Base-by-base conservation (phyloP, 2,888 invertebrate species). In the Teleiodes luculella region DNA sequence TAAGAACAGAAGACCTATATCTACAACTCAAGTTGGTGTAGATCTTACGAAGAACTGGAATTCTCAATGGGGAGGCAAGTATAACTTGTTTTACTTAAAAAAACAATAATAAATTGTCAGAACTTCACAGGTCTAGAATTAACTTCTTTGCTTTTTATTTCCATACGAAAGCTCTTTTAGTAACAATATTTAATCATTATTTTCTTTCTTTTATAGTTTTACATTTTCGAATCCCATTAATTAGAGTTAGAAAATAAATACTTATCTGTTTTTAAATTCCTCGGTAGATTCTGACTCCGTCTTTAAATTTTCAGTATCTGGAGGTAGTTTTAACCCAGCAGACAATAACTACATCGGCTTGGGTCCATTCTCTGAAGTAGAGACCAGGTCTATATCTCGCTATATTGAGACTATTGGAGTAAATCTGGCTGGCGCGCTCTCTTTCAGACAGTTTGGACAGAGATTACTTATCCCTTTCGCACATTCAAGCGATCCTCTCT, bases 11-110 rank as follows among this genome's bases (percentile, higher is more conserved):
- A 80, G 83, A 49, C 89, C 83, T 0, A 74, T 79, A 0, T 65
- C 67, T 0, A 57, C 67, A 3, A 54, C 58, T 1, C 11, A 28
- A 6, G 14, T 79, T 39, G 94, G 94, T 11, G 92, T 91, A 24
- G 94, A 94, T 79, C 84, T 93, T 3, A 91, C 92, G 56, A 90
- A 91, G 57, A 94, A 94, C 70, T 94, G 92, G 92, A 92, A 88
- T 58, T 91, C 91, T 48, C 89, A 92, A 62, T 92, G 92, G 92
- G 91, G 90, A 75, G 87, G 91, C 90, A 66, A 64, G 61, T 37
- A 18, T 13, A 2, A 16, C 10, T 4, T 39, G 2, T 39, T 14
- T 39, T 39, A 14, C 14, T 33, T 6, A 6, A 6, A 24, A 24
- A 24, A 24, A 3, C 24, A 3, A 24, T 4, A 24, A 33, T 6